Percentiles rank a stretch among this genome's conserved stretches.
Evolutionary conservation across 2,797 vertebrate species (phyloP).

Genomic region (Phrynocephalus vlangalii): DNA sequence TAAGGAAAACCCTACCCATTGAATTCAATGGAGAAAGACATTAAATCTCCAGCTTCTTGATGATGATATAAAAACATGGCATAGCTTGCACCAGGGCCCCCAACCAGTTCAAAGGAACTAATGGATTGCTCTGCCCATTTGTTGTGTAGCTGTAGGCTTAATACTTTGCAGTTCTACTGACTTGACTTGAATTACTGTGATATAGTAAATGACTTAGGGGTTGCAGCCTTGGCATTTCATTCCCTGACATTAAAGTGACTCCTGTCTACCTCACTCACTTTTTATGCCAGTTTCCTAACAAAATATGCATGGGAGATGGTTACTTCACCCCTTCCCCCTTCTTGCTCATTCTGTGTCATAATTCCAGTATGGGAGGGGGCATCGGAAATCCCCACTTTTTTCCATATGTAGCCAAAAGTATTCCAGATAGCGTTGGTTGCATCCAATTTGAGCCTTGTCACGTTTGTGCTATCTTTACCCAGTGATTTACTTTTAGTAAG

Average conservation of each 20-base stretch:
- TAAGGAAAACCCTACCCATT: neutral
- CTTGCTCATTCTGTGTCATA: conserved; percentile 49
- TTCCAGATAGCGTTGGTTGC: conserved; percentile 78
- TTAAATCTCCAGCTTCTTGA: neutral
- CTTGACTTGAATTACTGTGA: conserved; percentile 13
- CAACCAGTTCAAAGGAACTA: too few relatives aligned
- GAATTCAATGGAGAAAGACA: neutral
- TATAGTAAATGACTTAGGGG: conserved; percentile 30
- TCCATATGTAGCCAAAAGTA: conserved; percentile 80
- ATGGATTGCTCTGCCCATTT: neutral
- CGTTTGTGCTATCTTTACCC: conserved; percentile 98
- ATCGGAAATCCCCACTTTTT: conserved; percentile 62
- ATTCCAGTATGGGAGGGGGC: conserved; percentile 50
- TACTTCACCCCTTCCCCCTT: conserved; percentile 13
- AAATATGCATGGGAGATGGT: conserved; percentile 62
- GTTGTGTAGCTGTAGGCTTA: neutral
- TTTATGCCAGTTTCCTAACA: conserved; percentile 67
- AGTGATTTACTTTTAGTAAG: conserved; percentile 97
- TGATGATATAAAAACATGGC: neutral
- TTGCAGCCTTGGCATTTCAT: conserved; percentile 62
- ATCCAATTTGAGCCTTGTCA: conserved; percentile 91
- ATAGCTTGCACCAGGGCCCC: neutral
- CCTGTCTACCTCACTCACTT: conserved; percentile 82
- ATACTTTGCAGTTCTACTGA: neutral
- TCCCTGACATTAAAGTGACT: conserved; percentile 64